Base-by-base conservation (phyloP, 2,797 vertebrate species). In the Myotis findleyi region DNA sequence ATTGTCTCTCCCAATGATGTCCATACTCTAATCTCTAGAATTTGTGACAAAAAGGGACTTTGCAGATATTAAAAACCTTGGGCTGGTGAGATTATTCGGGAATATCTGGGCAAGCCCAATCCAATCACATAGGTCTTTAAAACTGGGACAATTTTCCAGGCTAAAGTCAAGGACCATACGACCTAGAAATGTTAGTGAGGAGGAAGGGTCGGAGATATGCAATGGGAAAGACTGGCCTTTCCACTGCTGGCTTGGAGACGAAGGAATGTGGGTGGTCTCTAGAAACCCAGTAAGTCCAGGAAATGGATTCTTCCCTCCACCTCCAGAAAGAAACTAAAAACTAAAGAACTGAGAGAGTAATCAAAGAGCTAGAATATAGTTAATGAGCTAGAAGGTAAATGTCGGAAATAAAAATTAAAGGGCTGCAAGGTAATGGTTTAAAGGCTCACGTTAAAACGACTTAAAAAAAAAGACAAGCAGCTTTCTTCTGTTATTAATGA, bases 311-410 rank as follows among this genome's bases (percentile, higher is more conserved):
- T 84, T 77, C 25, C 33, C 11, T 18, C 89, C 21, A 49, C 17
- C 64, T 69, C 17, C 18, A 55, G 49, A 44, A 44, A 69, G 55
- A 79, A 92, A 93, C 79, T 79, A 88, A 85, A 93, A 95, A n/a
- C 55, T 38, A 51, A 93, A 90, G 30, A 57, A 30, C 55, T n/a
- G 75, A 30, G 11, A 57, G 76, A 5, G 6, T 69, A 38, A 77
- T 69, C 81, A 81, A 85, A 94, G 23, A 33, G 12, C 11, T 59
- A 89, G 71, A 81, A 25, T 20, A 23, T 30, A 72, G 36, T 44
- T 68, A 90, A 57, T 77, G 49, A 94, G 11, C n/a, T 85, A 16
- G 41, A 93, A 90, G 12, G 30, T 41, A 79, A 95, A 76, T 49
- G 8, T 51, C 20, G 6, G 27, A 93, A 80, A 71, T 81, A 75